These are phyloP conservation scores for Megaceryle maxima DNA, from an alignment of 2,113 vertebrate genomes.

Conservation along the genomic window DNA sequence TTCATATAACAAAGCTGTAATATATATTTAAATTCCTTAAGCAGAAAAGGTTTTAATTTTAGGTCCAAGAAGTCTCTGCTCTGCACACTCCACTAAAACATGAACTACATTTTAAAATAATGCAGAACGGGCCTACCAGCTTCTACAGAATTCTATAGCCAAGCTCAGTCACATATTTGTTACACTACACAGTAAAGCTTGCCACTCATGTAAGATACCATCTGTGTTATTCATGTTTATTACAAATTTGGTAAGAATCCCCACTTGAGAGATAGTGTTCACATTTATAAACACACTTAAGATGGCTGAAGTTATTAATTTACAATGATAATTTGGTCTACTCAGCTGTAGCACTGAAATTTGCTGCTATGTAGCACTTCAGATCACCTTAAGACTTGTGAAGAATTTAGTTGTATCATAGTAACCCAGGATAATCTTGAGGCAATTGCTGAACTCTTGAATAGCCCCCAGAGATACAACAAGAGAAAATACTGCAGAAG, in stretches of 20 bases:
- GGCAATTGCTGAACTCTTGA: neutral
- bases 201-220: neutral
- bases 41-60: neutral
- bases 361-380: neutral
- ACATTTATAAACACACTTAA: neutral
- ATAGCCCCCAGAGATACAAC: neutral
- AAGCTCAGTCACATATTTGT: neutral
- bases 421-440: neutral
- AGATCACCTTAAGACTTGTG: neutral
- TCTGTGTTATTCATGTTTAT: neutral
- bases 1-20: neutral
- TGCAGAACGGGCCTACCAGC: neutral
- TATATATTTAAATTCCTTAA: neutral
- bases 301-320: neutral
- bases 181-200: neutral
- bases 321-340: neutral
- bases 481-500: neutral
- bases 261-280: neutral
- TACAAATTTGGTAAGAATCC: neutral
- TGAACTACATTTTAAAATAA: neutral
- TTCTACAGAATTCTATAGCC: neutral
- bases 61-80: neutral
- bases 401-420: neutral
- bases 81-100: neutral
- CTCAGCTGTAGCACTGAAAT: neutral